phyloP scores from a whole-genome alignment of 2,113 vertebrate genomes.

The Polyodon spathula region DNA sequence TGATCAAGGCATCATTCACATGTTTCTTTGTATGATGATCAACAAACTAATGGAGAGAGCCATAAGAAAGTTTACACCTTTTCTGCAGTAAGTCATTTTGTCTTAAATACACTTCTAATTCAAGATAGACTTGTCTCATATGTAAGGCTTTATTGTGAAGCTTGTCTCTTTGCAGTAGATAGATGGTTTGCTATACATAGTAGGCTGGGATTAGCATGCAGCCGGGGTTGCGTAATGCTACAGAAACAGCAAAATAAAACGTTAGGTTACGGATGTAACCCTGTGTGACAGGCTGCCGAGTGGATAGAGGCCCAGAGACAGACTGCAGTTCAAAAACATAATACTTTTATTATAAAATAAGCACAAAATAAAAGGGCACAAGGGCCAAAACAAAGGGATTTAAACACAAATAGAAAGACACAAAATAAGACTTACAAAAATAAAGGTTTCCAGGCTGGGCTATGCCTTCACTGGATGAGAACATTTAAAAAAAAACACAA shows the following conservation, averaged over 20 bases:
- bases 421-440: too few relatives aligned
- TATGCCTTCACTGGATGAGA: too few relatives aligned
- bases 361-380: too few relatives aligned
- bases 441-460: too few relatives aligned
- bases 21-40: not conserved
- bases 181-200: conserved; percentile 14
- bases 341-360: too few relatives aligned
- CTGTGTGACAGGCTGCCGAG: too few relatives aligned
- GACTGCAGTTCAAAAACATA: too few relatives aligned
- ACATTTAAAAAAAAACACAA: too few relatives aligned
- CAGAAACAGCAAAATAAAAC: not conserved
- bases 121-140: conserved; percentile 8
- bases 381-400: too few relatives aligned
- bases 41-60: not conserved
- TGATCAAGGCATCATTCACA: not conserved
- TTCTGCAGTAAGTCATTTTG: not conserved
- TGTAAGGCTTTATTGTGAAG: conserved; percentile 20
- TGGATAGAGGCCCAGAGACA: too few relatives aligned
- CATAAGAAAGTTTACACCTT: conserved; percentile 3
- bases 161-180: conserved; percentile 13
- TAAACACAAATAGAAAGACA: too few relatives aligned
- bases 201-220: conserved; percentile 14
- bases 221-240: not conserved
- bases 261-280: too few relatives aligned
- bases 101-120: conserved; percentile 23